Base-by-base conservation (phyloP, 2,113 vertebrate species). In the Pachypanchax playfairii region DNA sequence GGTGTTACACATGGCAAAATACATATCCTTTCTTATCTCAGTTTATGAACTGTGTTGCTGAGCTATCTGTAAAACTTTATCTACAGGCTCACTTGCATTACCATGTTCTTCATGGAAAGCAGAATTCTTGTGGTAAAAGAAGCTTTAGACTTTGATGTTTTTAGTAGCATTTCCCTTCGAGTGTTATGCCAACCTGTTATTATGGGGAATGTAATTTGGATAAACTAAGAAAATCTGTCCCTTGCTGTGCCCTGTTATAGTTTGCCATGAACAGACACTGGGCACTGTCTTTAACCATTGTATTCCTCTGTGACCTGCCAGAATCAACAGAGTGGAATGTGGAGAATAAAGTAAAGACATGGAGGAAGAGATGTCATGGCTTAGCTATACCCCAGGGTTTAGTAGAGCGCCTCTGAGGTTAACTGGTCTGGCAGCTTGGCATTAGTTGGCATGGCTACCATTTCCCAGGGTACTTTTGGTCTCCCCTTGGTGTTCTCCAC, bases 361-460 rank as follows among this genome's bases (percentile, higher is more conserved):
- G 46, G 51, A 78, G 44, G 54, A 69, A 77, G 80, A 70, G 31
- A 84, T 85, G 86, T 82, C 80, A 88, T 91, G 88, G 86, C 83
- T 65, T 41, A 73, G 64, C 50, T 21, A 6, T 66, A 88, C 85
- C 82, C 78, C 42, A 64, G 85, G 80, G 83, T 80, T 77, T 86
- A 75, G 65, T 54, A 85, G 78, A 85, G 88, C 85, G 83, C 73
- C 63, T 74, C 66, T 4, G 65, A 87, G 86, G 90, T 89, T 89
- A 89, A 90, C 90, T 83, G 83, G 79, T 85, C 85, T 65, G 56
- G 80, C 74, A 76, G 82, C 74, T 83, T 47, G 25, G 61, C 6
- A 75, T 73, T 79, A 79, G 83, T 90, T 88, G 88, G 84, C 86
- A 88, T 89, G 82, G 77, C 77, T 85, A 88, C 85, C 63, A 64